Evolutionary conservation across 2,113 vertebrate species (phyloP), one percentile per base, ranked within the genome.

Genomic region (Pao palembangensis): DNA sequence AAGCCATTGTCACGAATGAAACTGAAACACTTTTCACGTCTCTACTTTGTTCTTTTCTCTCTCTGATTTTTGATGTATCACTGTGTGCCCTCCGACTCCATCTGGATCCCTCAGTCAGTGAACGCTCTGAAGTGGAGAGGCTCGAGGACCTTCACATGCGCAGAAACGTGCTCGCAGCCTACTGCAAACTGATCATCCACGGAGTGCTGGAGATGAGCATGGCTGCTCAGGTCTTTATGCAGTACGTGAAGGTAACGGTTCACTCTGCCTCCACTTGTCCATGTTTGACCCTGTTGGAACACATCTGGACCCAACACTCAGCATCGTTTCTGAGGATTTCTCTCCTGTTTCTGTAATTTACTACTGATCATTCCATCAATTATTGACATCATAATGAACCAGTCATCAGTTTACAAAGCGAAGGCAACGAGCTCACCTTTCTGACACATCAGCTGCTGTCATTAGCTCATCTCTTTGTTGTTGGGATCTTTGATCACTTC

Each of bases 171-270:
- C 92, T 97, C 16, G 92, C 93, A 17, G 93, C 92, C 1, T 96
- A 89, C 86, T 94, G 94, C 87, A 96, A 94, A 54, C 89, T 97
- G 58, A 90, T 96, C 8, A 84, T 93, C 3, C 90, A 89, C 31
- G 86, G 93, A 2, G 92, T 94, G 71, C 87, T 96, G 64, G 94
- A 95, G 88, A 93, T 93, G 90, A 86, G 90, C 79, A 80, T 88
- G 58, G 94, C 93, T 0, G 91, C 93, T 0, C 92, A 94, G 71
- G 84, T 97, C 84, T 94, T 93, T 81, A 93, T 90, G 81, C 81
- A 91, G 73, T 97, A 96, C 67, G 87, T 93, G 85, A 94, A 94
- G 94, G 94, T 97, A 91, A 38, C 64, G 14, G 31, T 3, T 31
- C 28, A 31, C 3, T 28, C 25, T 28, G 25, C 25, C 25, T 28